These are phyloP conservation scores for Melozone crissalis DNA, from an alignment of 2,113 vertebrate species.

Conservation along the genomic window DNA sequence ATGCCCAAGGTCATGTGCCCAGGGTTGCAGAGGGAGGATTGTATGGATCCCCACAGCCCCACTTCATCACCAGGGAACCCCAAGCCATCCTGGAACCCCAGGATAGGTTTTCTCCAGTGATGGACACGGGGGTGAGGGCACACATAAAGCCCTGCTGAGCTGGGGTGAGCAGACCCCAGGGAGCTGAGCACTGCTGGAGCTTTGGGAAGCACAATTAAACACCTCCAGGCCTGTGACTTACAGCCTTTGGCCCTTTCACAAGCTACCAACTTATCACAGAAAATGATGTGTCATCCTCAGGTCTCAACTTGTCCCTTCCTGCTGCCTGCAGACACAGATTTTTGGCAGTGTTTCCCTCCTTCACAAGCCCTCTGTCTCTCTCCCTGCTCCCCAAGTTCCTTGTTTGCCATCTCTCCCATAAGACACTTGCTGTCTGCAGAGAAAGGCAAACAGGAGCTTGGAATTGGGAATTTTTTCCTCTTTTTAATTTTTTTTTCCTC, in stretches of 20 bases:
- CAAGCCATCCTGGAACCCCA: neutral
- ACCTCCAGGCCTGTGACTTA: neutral
- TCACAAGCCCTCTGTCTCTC: neutral
- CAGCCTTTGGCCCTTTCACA: neutral
- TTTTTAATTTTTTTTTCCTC: neutral
- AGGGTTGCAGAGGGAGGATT: neutral
- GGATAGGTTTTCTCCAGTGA: accelerated
- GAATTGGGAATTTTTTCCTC: neutral
- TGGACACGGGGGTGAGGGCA: neutral
- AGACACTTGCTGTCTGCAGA: neutral
- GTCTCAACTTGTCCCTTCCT: neutral
- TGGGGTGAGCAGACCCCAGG: neutral
- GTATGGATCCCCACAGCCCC: accelerated
- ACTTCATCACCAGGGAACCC: neutral
- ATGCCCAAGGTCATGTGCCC: neutral
- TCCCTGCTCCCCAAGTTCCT: neutral
- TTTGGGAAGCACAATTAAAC: neutral
- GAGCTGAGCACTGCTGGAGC: neutral
- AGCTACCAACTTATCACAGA: neutral
- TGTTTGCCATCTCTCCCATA: neutral
- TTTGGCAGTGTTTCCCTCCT: neutral
- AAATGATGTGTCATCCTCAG: neutral
- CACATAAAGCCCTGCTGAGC: accelerated
- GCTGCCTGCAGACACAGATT: neutral
- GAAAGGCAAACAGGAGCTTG: neutral